Evolutionary conservation across 1,140 invertebrate genomes (phyloP).

Genomic region (Nasonia longicornis): DNA sequence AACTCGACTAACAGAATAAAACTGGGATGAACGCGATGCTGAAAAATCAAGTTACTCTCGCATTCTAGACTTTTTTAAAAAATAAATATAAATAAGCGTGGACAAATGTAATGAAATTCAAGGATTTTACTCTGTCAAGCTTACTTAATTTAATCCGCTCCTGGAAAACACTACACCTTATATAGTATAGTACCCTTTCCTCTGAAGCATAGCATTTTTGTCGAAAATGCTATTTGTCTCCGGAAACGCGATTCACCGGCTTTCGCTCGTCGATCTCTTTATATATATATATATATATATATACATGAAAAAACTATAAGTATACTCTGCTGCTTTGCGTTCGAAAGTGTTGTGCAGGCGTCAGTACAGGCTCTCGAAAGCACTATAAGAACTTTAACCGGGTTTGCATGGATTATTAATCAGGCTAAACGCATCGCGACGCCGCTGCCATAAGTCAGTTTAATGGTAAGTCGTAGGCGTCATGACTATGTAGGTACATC

Average conservation of each 20-base stretch:
- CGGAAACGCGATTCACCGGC: background rate
- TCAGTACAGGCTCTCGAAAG: background rate
- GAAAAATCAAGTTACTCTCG: too few relatives aligned
- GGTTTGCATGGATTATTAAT: slow-evolving; percentile 38
- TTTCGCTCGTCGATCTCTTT: too few relatives aligned
- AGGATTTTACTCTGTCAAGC: background rate
- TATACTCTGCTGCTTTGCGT: too few relatives aligned
- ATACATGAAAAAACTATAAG: too few relatives aligned
- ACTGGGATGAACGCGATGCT: too few relatives aligned
- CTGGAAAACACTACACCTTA: too few relatives aligned
- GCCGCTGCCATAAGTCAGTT: background rate
- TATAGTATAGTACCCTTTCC: too few relatives aligned
- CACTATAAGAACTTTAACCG: background rate
- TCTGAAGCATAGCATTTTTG: background rate
- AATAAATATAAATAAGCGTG: background rate
- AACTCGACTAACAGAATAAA: too few relatives aligned
- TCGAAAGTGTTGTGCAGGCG: too few relatives aligned
- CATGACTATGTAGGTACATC: background rate
- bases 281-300: too few relatives aligned
- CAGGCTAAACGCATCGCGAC: background rate
- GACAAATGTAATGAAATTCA: background rate
- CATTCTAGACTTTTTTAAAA: too few relatives aligned
- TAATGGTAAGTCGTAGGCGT: slow-evolving; percentile 5
- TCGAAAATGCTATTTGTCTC: background rate
- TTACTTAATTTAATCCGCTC: too few relatives aligned